A percentile compares a stretch with the other conserved stretches of the same genome.
Evolutionary conservation across 2,888 invertebrate species (phyloP).

Genomic region (Sisyra terminalis): DNA sequence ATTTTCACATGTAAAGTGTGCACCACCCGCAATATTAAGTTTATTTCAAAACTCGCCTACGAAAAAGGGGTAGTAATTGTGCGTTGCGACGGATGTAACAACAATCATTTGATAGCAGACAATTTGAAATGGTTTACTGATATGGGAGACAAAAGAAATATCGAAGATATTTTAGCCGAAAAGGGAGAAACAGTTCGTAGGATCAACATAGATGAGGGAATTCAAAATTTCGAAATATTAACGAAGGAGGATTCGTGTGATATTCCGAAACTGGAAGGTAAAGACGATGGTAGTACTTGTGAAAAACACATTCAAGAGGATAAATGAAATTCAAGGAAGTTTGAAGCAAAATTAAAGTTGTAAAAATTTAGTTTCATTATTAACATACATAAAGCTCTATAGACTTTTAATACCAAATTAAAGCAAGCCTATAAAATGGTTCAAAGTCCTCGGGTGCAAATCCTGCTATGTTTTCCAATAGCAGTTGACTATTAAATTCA

Average conservation of each 20-base stretch:
- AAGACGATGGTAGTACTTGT: constrained; percentile 8
- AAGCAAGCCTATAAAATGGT: no score
- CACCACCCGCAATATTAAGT: constrained; percentile 52
- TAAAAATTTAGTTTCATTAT: no score
- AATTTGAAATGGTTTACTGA: constrained; percentile 90
- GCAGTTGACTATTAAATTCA: no score
- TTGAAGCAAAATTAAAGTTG: no score
- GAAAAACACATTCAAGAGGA: constrained; percentile 12
- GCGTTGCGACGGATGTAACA: constrained; percentile 70
- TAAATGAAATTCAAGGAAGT: no score
- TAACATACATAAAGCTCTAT: no score
- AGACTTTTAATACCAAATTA: no score
- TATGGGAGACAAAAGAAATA: constrained; percentile 58
- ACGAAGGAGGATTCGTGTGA: no score
- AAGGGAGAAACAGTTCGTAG: constrained; percentile 70
- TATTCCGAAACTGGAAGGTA: background rate
- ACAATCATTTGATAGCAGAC: constrained; percentile 89
- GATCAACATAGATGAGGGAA: constrained; percentile 25
- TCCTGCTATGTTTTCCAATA: no score
- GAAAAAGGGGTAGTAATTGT: constrained; percentile 84
- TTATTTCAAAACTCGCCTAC: constrained; percentile 74
- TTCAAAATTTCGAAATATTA: background rate
- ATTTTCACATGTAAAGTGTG: constrained; percentile 86
- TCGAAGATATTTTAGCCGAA: constrained; percentile 75
- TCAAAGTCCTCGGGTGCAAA: no score